A percentile compares a stretch with the other conserved stretches of the same genome.
These are phyloP conservation scores for human (Homo sapiens) DNA, from an alignment of 2,113 vertebrate species.

Conservation along the genomic window GRCh38 chr16:74609001-74609500, in stretches of 20 bases:
- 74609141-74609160: constrained; percentile 58
- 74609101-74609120: constrained; percentile 29
- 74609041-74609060: constrained; percentile 9
- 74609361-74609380: no score
- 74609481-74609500: no score
- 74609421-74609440: no score
- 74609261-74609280: neutral
- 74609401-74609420: no score
- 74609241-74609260: neutral
- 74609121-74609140: constrained; percentile 61
- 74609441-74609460: no score
- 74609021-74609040: neutral
- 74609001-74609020: constrained; percentile 44
- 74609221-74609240: neutral
- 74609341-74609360: no score
- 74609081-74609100: constrained; percentile 52
- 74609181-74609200: constrained; percentile 22
- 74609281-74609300: constrained; percentile 26
- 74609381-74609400: no score
- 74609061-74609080: constrained; percentile 34
- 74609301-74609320: neutral
- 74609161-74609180: constrained; percentile 63
- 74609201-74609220: neutral
- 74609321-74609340: neutral
- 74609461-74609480: no score